Conservation (phyloP, 2,797 vertebrate genomes). For the Oreochromis mossambicus region DNA sequence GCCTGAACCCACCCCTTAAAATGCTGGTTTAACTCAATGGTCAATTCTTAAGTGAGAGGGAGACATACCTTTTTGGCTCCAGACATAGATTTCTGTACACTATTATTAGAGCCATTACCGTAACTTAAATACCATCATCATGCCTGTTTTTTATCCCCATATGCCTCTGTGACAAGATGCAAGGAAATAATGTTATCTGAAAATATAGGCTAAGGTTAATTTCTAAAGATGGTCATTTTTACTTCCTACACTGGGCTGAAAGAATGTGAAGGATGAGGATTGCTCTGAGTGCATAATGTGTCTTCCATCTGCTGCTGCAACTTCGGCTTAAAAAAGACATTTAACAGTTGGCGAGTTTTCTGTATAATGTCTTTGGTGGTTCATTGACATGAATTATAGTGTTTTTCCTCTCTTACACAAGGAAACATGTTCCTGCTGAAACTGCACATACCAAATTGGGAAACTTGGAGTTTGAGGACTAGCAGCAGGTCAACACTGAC, state of each 20-base stretch:
- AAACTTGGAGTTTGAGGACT: slow-evolving; percentile 23
- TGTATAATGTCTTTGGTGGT: slow-evolving; percentile 47
- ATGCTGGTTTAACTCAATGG: slow-evolving; percentile 24
- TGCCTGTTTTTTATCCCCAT: not conserved
- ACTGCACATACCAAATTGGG: slow-evolving; percentile 43
- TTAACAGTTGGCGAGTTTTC: slow-evolving; percentile 53
- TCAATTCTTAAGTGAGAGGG: slow-evolving; percentile 36
- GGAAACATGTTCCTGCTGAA: slow-evolving; percentile 59
- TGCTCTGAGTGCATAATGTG: slow-evolving; percentile 54
- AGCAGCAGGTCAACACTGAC: not conserved
- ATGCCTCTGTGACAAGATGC: not conserved
- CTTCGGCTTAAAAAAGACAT: slow-evolving; percentile 52
- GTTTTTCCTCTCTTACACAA: slow-evolving; percentile 52
- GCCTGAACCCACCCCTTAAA: slow-evolving; percentile 38
- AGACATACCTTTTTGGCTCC: slow-evolving; percentile 17
- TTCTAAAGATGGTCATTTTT: slow-evolving; percentile 37
- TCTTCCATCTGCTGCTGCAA: slow-evolving; percentile 62
- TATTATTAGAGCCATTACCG: not conserved
- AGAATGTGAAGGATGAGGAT: slow-evolving; percentile 46
- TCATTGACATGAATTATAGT: slow-evolving; percentile 54
- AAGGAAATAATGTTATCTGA: slow-evolving; percentile 3
- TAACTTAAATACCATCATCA: not conserved
- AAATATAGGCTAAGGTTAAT: slow-evolving; percentile 42
- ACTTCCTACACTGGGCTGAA: slow-evolving; percentile 39
- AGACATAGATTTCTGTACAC: slow-evolving; percentile 8